Conservation (phyloP, 2,113 vertebrate species). For the Patagioenas fasciata region DNA sequence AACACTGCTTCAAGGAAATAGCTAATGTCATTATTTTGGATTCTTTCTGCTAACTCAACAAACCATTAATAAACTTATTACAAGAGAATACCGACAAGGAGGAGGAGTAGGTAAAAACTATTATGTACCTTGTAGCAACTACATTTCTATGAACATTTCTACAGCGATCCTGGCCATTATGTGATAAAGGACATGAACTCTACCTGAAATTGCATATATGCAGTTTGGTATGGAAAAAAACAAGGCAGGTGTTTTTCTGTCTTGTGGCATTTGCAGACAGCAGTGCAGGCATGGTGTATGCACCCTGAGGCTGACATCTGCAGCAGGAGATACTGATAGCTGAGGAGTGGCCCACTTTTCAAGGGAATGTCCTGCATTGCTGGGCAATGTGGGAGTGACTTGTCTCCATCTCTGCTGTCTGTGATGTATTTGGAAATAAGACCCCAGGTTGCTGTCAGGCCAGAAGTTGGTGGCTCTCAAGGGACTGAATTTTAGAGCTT, state of each 20-base stretch:
- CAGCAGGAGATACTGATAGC: neutral
- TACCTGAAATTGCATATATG: neutral
- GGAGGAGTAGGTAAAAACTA: neutral
- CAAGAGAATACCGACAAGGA: neutral
- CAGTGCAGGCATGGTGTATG: neutral
- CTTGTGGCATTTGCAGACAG: neutral
- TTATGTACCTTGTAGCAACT: neutral
- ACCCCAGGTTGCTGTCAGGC: neutral
- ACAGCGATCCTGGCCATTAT: neutral
- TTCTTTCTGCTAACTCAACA: neutral
- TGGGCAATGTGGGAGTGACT: neutral
- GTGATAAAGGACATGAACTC: neutral
- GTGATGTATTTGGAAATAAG: neutral
- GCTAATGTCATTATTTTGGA: neutral
- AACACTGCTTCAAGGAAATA: neutral
- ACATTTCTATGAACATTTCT: neutral
- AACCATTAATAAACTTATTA: neutral
- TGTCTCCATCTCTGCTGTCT: neutral
- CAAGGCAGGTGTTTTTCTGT: neutral
- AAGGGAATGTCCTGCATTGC: neutral
- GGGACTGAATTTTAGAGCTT: neutral
- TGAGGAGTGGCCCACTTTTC: neutral
- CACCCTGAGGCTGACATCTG: neutral
- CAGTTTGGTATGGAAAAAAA: neutral
- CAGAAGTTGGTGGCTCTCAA: neutral